Base-by-base conservation (phyloP, 2,797 vertebrate species). In the Valencia hispanica region DNA sequence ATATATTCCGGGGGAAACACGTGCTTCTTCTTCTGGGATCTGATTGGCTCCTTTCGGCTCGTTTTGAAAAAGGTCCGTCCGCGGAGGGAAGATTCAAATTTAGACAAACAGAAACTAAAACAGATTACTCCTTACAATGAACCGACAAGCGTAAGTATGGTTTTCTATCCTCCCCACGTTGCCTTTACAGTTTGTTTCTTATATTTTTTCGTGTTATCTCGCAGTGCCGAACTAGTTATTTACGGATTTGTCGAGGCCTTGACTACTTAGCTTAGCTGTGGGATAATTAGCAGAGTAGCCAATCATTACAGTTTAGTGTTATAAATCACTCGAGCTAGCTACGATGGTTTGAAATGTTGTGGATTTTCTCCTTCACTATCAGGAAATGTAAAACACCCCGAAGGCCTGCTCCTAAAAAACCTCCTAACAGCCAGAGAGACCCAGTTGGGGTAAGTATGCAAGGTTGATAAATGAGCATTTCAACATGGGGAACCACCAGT, bases 371-470 rank as follows among this genome's bases (percentile, higher is more conserved):
- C n/a, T 20, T 68, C 36, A 34, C 50, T 68, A 74, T 30, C 86
- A 97, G 97, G 66, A 97, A 95, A 83, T 88, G 84, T 71, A 97
- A 91, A 92, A 96, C 95, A 0, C 96, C 97, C 22, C 95, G 97
- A 45, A 95, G 95, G 79, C 93, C 89, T 59, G 77, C 86, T 39
- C 82, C 81, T 7, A 98, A 96, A 90, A 98, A 97, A 65, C 76
- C 94, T 18, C 85, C 91, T 22, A 97, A 93, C 87, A 94, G 79
- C 73, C 96, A 96, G 78, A 99, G 96, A 91, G 97, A 99, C 77
- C 97, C 98, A 2, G 97, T 98, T 74, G 97, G 97, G 85, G 97
- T 99, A 90, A 97, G 97, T 93, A 22, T 63, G 11, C 1, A 14
- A 32, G 0, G 43, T 14, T 39, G 57, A 12, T 72, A 5, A 65